Conservation (phyloP, 2,797 vertebrate species). For the Spheniscus humboldti region DNA sequence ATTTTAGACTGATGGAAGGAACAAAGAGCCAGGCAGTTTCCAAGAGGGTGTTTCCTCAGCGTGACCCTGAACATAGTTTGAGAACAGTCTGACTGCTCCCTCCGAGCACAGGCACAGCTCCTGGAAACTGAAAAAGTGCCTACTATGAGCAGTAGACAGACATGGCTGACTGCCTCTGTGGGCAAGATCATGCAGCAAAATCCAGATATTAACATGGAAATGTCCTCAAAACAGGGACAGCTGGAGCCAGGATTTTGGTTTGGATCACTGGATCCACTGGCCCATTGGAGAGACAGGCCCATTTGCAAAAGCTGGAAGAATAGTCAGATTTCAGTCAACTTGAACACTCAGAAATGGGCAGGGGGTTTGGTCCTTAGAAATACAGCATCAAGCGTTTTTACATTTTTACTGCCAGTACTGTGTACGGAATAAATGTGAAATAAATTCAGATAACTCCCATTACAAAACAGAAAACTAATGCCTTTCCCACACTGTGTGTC, state of each 20-base stretch:
- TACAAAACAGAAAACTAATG: background rate
- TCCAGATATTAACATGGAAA: background rate
- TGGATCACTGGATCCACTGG: background rate
- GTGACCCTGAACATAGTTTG: background rate
- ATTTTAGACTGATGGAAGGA: constrained; percentile 2
- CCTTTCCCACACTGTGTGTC: background rate
- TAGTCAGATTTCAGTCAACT: background rate
- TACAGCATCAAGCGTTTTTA: background rate
- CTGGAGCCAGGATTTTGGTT: background rate
- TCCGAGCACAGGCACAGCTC: background rate
- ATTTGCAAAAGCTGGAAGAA: background rate
- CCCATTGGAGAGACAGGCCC: background rate
- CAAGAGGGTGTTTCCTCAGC: constrained; percentile 5
- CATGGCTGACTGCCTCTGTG: background rate
- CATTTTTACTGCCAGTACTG: background rate
- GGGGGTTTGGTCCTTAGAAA: background rate
- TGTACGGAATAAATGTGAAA: background rate
- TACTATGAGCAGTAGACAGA: background rate
- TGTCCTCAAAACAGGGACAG: background rate
- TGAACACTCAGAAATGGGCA: background rate
- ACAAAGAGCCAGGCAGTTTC: constrained; percentile 17
- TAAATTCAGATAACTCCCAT: background rate
- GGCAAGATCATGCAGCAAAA: background rate
- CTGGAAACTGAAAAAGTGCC: background rate
- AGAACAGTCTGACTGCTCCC: background rate